Percentiles rank a stretch among this genome's conserved stretches.
phyloP scores from a whole-genome alignment of 2,797 vertebrate genomes.

The Cyclura pinguis region DNA sequence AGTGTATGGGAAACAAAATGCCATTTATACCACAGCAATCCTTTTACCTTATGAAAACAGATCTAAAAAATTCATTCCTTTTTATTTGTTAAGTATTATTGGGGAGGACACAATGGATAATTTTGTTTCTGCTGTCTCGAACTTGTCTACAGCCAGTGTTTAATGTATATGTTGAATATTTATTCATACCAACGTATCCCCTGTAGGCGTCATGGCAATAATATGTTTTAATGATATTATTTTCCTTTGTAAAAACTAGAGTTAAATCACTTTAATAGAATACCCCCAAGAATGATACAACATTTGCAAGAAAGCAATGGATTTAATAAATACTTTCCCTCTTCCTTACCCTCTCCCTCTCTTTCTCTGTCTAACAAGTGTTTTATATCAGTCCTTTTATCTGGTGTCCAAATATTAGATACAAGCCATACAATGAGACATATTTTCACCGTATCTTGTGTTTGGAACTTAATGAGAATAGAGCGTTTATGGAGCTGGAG shows the following conservation, averaged over 20 bases:
- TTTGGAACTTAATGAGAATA: not conserved
- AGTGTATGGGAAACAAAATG: slow-evolving; percentile 27
- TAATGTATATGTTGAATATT: not conserved
- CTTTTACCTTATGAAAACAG: slow-evolving; percentile 32
- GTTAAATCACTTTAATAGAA: not conserved
- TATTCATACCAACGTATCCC: slow-evolving; percentile 2
- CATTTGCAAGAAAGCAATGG: not conserved
- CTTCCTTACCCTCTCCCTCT: too few species aligned
- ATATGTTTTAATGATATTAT: slow-evolving; percentile 11
- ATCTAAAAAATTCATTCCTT: slow-evolving; percentile 11
- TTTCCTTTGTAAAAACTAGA: not conserved
- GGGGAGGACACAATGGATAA: not conserved
- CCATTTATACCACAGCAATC: slow-evolving; percentile 7
- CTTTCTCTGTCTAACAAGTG: not conserved
- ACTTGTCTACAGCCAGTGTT: not conserved
- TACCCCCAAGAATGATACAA: not conserved
- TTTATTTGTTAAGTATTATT: slow-evolving; percentile 14
- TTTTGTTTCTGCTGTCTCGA: slow-evolving; percentile 15
- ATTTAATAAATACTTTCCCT: not conserved
- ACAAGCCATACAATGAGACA: not conserved
- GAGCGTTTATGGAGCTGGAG: not conserved
- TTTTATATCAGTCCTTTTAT: not conserved
- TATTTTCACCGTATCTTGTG: not conserved
- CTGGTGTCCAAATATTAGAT: not conserved
- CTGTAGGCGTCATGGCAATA: not conserved